phyloP scores from a whole-genome alignment of 2,797 vertebrate species.

The Eupleurogrammus muticus region DNA sequence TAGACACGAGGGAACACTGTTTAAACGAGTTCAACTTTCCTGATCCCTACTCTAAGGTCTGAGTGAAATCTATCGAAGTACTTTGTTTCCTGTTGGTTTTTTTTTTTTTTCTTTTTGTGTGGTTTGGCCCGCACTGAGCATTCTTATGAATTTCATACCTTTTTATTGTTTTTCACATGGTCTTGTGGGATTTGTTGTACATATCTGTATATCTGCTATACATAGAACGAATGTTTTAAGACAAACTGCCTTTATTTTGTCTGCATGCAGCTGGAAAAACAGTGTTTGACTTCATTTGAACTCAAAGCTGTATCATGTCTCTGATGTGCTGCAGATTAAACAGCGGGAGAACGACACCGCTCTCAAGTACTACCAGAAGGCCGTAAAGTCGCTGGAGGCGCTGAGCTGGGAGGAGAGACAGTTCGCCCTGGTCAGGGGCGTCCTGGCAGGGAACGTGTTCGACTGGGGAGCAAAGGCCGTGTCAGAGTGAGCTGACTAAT shows the following conservation, averaged over 20 bases:
- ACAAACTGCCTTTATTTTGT: background rate
- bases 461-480: conserved; percentile 99
- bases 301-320: background rate
- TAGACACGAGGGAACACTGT: conserved; percentile 98
- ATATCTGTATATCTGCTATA: too few species aligned
- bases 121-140: conserved; percentile 13
- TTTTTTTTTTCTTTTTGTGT: conserved; percentile 12
- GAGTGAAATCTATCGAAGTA: conserved; percentile 54
- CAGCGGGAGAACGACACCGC: conserved; percentile 95
- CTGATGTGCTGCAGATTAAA: conserved; percentile 88
- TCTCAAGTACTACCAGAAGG: conserved; percentile 92
- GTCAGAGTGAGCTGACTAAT: conserved; percentile 90
- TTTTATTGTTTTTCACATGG: conserved; percentile 2
- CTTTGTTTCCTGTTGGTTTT: conserved; percentile 25
- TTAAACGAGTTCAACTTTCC: conserved; percentile 99
- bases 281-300: background rate
- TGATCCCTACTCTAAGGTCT: conserved; percentile 98
- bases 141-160: background rate
- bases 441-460: conserved; percentile 97
- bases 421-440: conserved; percentile 93
- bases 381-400: conserved; percentile 89
- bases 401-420: conserved; percentile 96
- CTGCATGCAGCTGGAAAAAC: background rate
- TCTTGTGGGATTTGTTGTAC: too few species aligned
- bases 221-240: background rate